Percentiles rank a stretch among this genome's conserved stretches.
Conservation (phyloP, 2,888 invertebrate genomes). For the Blomia tropicalis region DNA sequence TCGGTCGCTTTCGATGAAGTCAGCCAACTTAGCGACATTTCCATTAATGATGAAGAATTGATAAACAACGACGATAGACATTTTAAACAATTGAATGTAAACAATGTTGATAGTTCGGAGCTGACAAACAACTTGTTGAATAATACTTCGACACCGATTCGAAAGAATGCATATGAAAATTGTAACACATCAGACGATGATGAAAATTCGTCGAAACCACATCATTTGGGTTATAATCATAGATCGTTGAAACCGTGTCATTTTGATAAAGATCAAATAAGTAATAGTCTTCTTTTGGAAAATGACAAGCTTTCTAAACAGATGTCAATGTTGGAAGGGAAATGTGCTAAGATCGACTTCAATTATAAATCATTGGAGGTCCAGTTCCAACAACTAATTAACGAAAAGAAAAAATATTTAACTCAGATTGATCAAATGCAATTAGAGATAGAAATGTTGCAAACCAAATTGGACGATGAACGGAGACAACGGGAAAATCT, state of each 20-base stretch:
- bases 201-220: not conserved
- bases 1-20: conserved; percentile 6
- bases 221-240: not conserved
- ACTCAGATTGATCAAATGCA: not conserved
- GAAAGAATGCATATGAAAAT: not conserved
- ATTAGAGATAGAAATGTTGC: not conserved
- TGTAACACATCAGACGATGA: not conserved
- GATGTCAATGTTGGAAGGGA: not conserved
- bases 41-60: not conserved
- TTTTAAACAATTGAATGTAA: not conserved
- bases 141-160: conserved; percentile 2
- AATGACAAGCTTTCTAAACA: conserved; percentile 7
- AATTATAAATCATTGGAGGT: not conserved
- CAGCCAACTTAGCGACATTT: not conserved
- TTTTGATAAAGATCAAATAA: conserved; percentile 3
- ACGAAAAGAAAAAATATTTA: not conserved
- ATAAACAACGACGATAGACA: not conserved
- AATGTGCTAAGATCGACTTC: not conserved
- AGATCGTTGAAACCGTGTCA: too few relatives aligned
- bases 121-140: not conserved
- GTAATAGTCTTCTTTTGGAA: conserved; percentile 3
- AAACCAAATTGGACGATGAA: not conserved
- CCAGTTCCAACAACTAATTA: not conserved
- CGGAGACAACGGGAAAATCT: not conserved
- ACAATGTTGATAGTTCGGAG: too few relatives aligned